Percentiles rank a stretch among this genome's conserved stretches.
These are phyloP conservation scores for Orius laevigatus DNA, from an alignment of 1,140 invertebrate species.

Conservation along the genomic window DNA sequence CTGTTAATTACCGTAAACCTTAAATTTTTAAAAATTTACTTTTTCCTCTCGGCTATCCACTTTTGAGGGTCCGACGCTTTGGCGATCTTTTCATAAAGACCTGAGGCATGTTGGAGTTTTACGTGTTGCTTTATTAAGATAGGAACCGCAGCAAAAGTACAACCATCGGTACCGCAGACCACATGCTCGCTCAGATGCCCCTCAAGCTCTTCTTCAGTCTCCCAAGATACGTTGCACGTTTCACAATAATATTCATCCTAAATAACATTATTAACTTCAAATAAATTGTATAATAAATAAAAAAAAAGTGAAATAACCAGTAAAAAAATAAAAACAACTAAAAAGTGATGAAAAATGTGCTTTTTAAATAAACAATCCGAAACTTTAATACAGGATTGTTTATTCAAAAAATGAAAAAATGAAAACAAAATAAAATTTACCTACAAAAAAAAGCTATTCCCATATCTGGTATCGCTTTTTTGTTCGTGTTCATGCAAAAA, in stretches of 20 bases:
- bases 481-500: no score
- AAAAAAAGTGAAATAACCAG: constrained; percentile 10
- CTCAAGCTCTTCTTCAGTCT: constrained; percentile 34
- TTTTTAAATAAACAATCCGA: no score
- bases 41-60: constrained; percentile 65
- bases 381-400: no score
- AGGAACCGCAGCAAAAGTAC: constrained; percentile 59
- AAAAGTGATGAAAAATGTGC: background rate
- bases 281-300: constrained; percentile 16
- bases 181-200: constrained; percentile 51
- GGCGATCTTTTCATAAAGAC: constrained; percentile 57
- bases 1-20: background rate
- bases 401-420: no score
- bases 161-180: constrained; percentile 61
- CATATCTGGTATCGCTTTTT: no score
- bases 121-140: constrained; percentile 64
- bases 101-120: constrained; percentile 59
- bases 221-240: constrained; percentile 56
- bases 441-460: no score
- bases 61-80: constrained; percentile 50
- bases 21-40: constrained; percentile 25
- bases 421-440: no score
- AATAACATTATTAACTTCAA: constrained; percentile 9
- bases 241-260: constrained; percentile 41
- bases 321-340: constrained; percentile 21